Evolutionary conservation across 1,140 invertebrate genomes (phyloP).

Genomic region (Oncopodura yosiiana): DNA sequence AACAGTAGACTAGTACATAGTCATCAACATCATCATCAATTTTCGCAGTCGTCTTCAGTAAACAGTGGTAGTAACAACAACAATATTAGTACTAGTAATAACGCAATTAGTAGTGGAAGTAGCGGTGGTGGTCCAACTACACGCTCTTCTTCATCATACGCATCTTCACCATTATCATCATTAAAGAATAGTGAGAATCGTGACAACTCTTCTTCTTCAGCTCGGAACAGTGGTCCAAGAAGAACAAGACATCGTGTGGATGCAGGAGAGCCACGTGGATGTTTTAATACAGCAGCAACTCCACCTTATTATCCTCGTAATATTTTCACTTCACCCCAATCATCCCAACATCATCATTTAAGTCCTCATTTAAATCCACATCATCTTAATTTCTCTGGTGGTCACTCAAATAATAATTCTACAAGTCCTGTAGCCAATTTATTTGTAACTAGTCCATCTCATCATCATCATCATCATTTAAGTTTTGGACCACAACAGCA

Average conservation of each 20-base stretch:
- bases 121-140: too few species aligned
- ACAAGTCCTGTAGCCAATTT: too few species aligned
- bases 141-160: too few species aligned
- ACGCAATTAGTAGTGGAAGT: too few species aligned
- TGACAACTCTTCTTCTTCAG: too few species aligned
- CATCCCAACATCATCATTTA: conserved; percentile 5
- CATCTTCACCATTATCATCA: too few species aligned
- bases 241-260: conserved; percentile 28
- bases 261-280: conserved; percentile 30
- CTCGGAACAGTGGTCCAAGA: conserved; percentile 10
- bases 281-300: conserved; percentile 21
- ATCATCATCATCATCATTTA: background rate
- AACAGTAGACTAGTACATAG: too few species aligned
- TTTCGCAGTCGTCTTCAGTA: too few species aligned
- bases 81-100: conserved; percentile 7
- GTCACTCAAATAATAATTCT: background rate
- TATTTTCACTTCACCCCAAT: conserved; percentile 11
- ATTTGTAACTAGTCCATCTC: too few species aligned
- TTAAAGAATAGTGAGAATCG: too few species aligned
- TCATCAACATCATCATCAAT: too few species aligned
- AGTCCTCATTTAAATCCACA: background rate
- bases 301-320: conserved; percentile 12
- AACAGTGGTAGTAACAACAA: too few species aligned
- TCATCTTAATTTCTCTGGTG: conserved; percentile 1
- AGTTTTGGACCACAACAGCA: background rate